Conservation (phyloP, 2,113 vertebrate genomes). For the Ceuthmochares aereus region DNA sequence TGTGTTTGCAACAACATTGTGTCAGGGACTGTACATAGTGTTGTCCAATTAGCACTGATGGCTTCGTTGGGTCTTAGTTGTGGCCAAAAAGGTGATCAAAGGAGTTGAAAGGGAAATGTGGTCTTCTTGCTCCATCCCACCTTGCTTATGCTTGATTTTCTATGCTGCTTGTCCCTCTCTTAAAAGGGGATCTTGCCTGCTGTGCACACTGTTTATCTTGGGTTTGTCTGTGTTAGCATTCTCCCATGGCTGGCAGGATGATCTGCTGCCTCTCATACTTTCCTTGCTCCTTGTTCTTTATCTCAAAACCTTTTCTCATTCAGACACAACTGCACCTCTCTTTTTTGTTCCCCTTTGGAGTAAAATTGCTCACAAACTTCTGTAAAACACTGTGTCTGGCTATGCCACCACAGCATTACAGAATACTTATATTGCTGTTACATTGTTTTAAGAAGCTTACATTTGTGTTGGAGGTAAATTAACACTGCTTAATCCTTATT, state of each 20-base stretch:
- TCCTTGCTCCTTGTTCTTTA: neutral
- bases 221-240: neutral
- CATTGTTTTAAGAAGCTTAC: neutral
- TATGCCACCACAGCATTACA: neutral
- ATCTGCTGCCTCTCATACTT: neutral
- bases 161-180: neutral
- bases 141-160: neutral
- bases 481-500: neutral
- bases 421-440: neutral
- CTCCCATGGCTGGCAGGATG: neutral
- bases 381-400: neutral
- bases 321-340: neutral
- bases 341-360: neutral
- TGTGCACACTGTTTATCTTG: neutral
- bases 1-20: neutral
- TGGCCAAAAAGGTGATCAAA: neutral
- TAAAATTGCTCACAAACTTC: neutral
- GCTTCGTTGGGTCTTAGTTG: neutral
- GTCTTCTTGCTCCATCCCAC: neutral
- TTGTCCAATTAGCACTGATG: neutral
- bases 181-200: neutral
- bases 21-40: no score
- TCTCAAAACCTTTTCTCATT: neutral
- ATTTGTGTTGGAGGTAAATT: neutral
- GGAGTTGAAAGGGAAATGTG: neutral